A percentile compares a stretch with the other conserved stretches of the same genome.
These are phyloP conservation scores for Acrossocheilus fasciatus DNA, from an alignment of 2,797 vertebrate species.

Conservation along the genomic window DNA sequence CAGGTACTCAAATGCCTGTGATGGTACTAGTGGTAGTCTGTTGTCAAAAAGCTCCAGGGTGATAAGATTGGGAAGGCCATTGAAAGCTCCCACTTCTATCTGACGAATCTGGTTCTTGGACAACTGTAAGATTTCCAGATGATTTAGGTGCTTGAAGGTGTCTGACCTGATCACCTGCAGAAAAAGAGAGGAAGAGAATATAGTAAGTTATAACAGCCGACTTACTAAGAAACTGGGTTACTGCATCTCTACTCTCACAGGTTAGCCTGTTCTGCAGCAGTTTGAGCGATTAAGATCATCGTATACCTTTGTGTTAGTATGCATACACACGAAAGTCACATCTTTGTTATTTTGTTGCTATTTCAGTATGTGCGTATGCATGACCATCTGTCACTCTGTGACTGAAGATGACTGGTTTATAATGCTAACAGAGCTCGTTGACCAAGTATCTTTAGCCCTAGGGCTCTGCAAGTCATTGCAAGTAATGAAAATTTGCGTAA, in stretches of 20 bases:
- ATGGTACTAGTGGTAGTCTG: constrained; percentile 92
- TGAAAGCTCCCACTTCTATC: constrained; percentile 97
- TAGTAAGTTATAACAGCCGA: not conserved
- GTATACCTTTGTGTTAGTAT: not conserved
- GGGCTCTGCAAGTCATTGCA: not conserved
- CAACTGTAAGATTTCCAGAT: constrained; percentile 96
- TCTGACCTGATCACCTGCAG: constrained; percentile 91
- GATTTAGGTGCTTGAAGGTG: constrained; percentile 95
- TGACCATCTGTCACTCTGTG: constrained; percentile 27
- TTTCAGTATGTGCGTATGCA: constrained; percentile 2
- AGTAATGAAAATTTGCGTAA: not conserved
- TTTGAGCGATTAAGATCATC: not conserved
- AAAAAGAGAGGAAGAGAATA: constrained; percentile 26
- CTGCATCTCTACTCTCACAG: not conserved
- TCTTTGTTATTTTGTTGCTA: constrained; percentile 25
- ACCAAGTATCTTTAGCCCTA: not conserved
- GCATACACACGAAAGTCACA: not conserved
- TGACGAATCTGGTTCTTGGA: constrained; percentile 95
- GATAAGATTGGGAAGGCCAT: constrained; percentile 95
- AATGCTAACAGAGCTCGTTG: not conserved
- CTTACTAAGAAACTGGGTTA: not conserved
- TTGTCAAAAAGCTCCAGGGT: constrained; percentile 98
- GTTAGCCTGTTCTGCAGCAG: not conserved
- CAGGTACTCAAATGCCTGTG: constrained; percentile 96
- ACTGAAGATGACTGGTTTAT: constrained; percentile 10